Evolutionary conservation across 2,888 invertebrate genomes (phyloP), one percentile per base, ranked within the genome.

Genomic region (Noctuana brunneofusca): DNA sequence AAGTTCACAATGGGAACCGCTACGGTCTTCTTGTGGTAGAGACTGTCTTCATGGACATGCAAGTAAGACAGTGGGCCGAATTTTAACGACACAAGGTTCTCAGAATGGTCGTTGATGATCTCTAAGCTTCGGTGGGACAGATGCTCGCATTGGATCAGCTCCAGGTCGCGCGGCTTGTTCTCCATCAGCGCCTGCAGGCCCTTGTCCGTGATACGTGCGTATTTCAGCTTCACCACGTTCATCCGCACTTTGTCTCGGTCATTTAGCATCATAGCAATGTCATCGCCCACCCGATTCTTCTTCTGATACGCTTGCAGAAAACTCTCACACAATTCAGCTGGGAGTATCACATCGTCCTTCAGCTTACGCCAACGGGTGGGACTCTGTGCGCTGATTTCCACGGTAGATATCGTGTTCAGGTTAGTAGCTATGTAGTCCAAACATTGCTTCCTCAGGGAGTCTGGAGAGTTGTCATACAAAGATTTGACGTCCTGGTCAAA

Each of bases 221-320:
- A 94, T 57, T 94, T 92, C 68, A 97, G 87, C 75, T 93, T 93
- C 11, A 97, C 94, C 64, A 93, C 89, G 73, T 94, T 93, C 52
- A 97, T 84, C 60, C 95, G 93, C 11, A 96, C 96, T 57, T 94
- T 93, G 3, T 96, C 95, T n/a, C 92, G 92, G 79, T 96, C 94
- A 67, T 93, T 87, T 78, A 97, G 96, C 70, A 96, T 89, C 70
- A 93, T 92, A 11, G 96, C 93, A 75, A 96, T 94, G 69, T 91
- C 92, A 71, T 96, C 94, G 75, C 94, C 94, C 14, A 95, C 80
- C 24, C 92, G 90, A 54, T 92, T 83, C 57, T 81, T 86, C 65
- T 82, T 89, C 68, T 94, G 93, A 67, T 93, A 93, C 38, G 91
- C 84, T 63, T 93, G 86, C 12, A 96, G 83, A 63, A 96, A 86